Evolutionary conservation across 2,797 vertebrate genomes (phyloP), one percentile per base, ranked within the genome.

Genomic region (Leptoclinus maculatus): DNA sequence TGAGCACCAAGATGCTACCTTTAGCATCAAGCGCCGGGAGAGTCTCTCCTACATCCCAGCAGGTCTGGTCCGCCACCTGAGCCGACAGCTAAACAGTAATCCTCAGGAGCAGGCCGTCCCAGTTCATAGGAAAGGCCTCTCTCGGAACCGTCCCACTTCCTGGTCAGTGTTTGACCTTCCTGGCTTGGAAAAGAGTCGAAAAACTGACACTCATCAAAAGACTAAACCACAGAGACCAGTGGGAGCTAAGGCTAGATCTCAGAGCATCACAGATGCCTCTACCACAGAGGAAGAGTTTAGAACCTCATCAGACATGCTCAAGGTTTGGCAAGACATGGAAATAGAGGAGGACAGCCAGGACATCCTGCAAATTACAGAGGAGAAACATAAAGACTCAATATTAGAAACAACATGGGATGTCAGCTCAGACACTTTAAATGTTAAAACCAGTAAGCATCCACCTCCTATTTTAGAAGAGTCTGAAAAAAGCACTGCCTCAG

Each of bases 41-140:
- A 99, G 98, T 83, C 95, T 99, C 29, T 97, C 97, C 34, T 98
- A 97, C 58, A 99, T 99, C 69, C 98, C 98, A 53, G 94, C 97
- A 4, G 98, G 98, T 25, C 86, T 99, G 63, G 98, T 99, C 36
- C 95, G 95, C 13, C 96, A 96, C 77, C 95, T 97, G 0, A 95
- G 98, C 66, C 95, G 82, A 83, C 97, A 96, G 79, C 92, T 99
- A 59, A 96, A 96, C 58, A 92, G 87, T 54, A 76, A 94, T 49
- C 96, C 96, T 0, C 86, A 88, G 79, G 92, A 94, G 3, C 92
- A 95, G 47, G 71, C 66, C 0, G 41, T 70, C 2, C 82, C 87
- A 0, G 86, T 76, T 21, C 83, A 88, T 39, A 91, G 74, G 66
- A 95, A 90, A 79, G 71, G 53, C 43, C 71, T 86, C 29, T 79